phyloP scores from a whole-genome alignment of 2,888 invertebrate genomes.

The Drosophila prolongata region DNA sequence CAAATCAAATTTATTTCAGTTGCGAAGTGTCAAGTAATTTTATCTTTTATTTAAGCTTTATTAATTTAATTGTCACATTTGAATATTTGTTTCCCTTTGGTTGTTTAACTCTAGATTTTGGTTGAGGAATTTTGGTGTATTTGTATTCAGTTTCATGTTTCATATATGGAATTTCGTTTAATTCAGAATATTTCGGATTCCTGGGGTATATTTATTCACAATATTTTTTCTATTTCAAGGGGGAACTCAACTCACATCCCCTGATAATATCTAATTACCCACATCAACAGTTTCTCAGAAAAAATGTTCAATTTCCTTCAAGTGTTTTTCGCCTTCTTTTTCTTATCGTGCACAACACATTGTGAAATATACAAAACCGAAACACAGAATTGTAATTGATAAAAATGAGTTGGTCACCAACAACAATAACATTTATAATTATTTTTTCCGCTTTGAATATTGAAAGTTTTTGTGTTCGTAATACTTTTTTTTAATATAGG shows the following conservation, averaged over 20 bases:
- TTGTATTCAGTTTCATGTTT: neutral
- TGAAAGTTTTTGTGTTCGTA: conserved; percentile 14
- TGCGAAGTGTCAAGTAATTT: conserved; percentile 23
- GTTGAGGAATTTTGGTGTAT: neutral
- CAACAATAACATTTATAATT: conserved; percentile 14
- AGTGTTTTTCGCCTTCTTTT: conserved; percentile 15
- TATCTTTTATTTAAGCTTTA: conserved; percentile 14
- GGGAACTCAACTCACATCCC: neutral
- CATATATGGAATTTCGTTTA: neutral
- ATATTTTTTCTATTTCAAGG: neutral
- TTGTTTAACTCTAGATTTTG: conserved; percentile 8
- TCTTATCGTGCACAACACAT: conserved; percentile 29
- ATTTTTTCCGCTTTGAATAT: conserved; percentile 6
- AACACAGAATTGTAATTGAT: conserved; percentile 30
- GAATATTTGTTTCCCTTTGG: neutral
- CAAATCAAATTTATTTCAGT: conserved; percentile 42
- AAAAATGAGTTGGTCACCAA: conserved; percentile 23
- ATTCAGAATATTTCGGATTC: neutral
- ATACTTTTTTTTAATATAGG: neutral
- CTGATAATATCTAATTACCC: conserved; percentile 25
- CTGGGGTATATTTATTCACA: neutral
- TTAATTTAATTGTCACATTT: conserved; percentile 37
- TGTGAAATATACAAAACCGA: conserved; percentile 11
- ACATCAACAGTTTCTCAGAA: conserved; percentile 23
- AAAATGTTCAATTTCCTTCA: conserved; percentile 9